Percentiles rank a stretch among this genome's conserved stretches.
Evolutionary conservation across 2,113 vertebrate genomes (phyloP).

Genomic region (Sciurus niger): DNA sequence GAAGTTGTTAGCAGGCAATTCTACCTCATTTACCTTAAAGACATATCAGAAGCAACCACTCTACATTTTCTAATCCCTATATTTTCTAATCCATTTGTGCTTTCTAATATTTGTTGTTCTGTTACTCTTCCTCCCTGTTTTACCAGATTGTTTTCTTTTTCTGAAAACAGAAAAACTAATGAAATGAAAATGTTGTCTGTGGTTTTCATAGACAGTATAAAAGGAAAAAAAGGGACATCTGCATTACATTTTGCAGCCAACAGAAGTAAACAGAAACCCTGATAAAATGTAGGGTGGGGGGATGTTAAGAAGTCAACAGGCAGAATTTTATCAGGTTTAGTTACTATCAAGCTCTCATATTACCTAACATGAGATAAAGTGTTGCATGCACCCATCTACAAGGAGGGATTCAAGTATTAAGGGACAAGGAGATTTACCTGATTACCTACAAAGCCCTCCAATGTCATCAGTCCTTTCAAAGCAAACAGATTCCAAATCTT

Average conservation of each 20-base stretch:
- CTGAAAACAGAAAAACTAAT: background rate
- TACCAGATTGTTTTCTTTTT: background rate
- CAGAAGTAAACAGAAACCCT: background rate
- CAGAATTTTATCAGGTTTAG: too few relatives aligned
- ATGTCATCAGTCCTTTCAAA: slow-evolving; percentile 93
- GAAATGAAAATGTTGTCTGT: background rate
- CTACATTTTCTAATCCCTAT: too few relatives aligned
- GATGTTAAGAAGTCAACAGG: background rate
- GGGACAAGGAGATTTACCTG: slow-evolving; percentile 82
- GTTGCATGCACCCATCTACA: background rate
- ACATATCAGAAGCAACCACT: background rate
- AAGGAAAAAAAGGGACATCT: background rate
- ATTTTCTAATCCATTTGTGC: background rate
- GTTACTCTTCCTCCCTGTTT: background rate
- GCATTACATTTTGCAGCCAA: background rate
- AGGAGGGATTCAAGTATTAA: background rate
- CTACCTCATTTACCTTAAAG: background rate
- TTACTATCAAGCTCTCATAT: too few relatives aligned
- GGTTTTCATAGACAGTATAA: background rate
- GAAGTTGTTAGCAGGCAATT: background rate
- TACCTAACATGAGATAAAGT: too few relatives aligned
- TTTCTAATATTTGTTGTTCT: background rate
- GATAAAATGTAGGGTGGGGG: background rate
- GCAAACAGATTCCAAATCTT: slow-evolving; percentile 78
- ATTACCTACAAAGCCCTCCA: slow-evolving; percentile 93